Base-by-base conservation (phyloP, 1,140 invertebrate species). In the Drosophila orosa region DNA sequence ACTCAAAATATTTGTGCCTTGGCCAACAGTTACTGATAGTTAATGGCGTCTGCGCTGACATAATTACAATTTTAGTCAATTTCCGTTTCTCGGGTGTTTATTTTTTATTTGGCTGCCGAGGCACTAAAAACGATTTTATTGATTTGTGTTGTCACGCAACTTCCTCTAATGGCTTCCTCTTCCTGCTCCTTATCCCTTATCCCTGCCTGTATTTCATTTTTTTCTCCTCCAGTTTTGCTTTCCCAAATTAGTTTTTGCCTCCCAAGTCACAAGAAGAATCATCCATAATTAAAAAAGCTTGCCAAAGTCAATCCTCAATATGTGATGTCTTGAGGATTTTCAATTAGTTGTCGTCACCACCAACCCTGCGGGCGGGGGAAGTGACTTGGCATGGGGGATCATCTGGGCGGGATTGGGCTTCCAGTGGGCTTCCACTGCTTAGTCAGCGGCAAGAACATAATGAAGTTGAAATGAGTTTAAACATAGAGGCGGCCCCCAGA, bases 51-150 rank as follows among this genome's bases (percentile, higher is more conserved):
- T 80, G 69, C 42, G 47, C 69, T 69, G 78, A 83, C 80, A 91
- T 93, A 92, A 86, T 90, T 92, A 91, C 85, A 81, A 91, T 90
- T 92, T 84, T 78, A 65, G 74, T 83, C 74, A 90, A 80, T 90
- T 81, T 91, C 74, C 73, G 68, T 71, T 84, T 10, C 78, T 62
- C 7, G 74, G 74, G 61, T 74, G 81, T 76, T 79, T 75, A 73
- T 62, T 69, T 63, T 77, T 57, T 78, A 61, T 71, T 78, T 71
- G 37, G 65, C 57, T 78, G 63, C 55, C 47, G 42, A 39, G 59
- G 54, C 75, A 73, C 59, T 66, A 77, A 84, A 76, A 65, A 89
- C 81, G 69, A 74, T 73, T 80, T 81, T 85, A 90, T 78, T 83
- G 84, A 86, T 91, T 82, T 85, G 82, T 78, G 58, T 45, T 75